Evolutionary conservation across 2,888 invertebrate genomes (phyloP), one percentile per base, ranked within the genome.

Genomic region (Mythimna albipuncta): DNA sequence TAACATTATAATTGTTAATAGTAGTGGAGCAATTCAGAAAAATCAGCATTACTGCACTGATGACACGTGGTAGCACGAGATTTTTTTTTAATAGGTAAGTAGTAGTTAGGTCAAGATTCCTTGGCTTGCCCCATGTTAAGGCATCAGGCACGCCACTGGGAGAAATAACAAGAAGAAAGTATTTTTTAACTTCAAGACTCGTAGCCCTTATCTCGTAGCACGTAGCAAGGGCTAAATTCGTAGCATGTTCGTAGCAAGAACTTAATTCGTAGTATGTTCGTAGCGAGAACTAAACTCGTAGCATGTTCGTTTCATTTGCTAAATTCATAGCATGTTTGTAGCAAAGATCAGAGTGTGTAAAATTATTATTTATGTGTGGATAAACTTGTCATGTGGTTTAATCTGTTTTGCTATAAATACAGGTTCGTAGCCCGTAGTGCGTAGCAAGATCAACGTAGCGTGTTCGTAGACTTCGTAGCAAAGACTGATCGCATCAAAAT

Each of bases 341-440:
- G 44, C 44, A 44, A 44, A 16, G 19, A 47, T 47, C 16, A 19
- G 5, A 47, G 10, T 11, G 10, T 10, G 44, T 44, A 44, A 11
- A 11, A 44, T n/a, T n/a, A n/a, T n/a, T n/a, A n/a, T 44, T 44
- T 44, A 32, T 32, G 32, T 32, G 32, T 5, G 32, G 32, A 38
- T 57, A 32, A 26, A 57, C 2, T 32, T 2, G 55, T 2, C 21
- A 57, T 32, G 55, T 57, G 19, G 16, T 57, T 26, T 7, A 10
- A 10, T 5, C n/a, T 10, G 32, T 38, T 55, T 47, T n/a, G n/a
- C n/a, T n/a, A n/a, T n/a, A n/a, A n/a, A n/a, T n/a, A n/a, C n/a
- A n/a, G 2, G 0, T 26, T 26, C 19, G 69, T 69, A 68, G 77
- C 77, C n/a, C 67, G 77, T 76, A 77, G 72, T 65, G n/a, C 58